Conservation (phyloP, 2,113 vertebrate species). For the Aphyosemion australe region DNA sequence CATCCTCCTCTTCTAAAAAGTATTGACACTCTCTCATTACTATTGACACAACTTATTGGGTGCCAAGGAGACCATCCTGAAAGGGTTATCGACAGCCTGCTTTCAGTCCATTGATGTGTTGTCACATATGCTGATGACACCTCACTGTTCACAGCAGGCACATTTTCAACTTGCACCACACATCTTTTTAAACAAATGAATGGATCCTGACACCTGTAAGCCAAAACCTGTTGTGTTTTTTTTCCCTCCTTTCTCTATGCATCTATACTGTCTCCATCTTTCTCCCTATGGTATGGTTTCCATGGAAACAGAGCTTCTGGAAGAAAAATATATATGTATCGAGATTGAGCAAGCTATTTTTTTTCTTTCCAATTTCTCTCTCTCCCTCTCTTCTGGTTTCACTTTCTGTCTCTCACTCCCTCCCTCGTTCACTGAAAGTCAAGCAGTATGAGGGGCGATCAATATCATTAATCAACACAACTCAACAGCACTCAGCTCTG, state of each 20-base stretch:
- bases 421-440: constrained; percentile 72
- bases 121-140: constrained; percentile 57
- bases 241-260: constrained; percentile 12
- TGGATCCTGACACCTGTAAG: constrained; percentile 45
- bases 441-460: constrained; percentile 74
- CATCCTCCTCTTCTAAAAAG: constrained; percentile 68
- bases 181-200: constrained; percentile 29
- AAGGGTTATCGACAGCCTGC: constrained; percentile 77
- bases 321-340: constrained; percentile 50
- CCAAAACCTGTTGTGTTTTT: constrained; percentile 26
- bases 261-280: constrained; percentile 42
- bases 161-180: constrained; percentile 28
- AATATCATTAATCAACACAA: constrained; percentile 82
- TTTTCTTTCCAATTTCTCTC: constrained; percentile 57
- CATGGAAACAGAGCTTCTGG: constrained; percentile 68
- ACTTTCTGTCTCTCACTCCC: constrained; percentile 44
- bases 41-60: constrained; percentile 84
- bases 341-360: constrained; percentile 63
- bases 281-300: constrained; percentile 71
- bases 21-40: constrained; percentile 82
- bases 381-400: constrained; percentile 36
- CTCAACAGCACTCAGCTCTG: constrained; percentile 77
- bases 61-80: constrained; percentile 76
- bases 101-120: constrained; percentile 77
- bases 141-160: constrained; percentile 14